Evolutionary conservation across 2,797 vertebrate species (phyloP), one percentile per base, ranked within the genome.

Genomic region (Microchirus variegatus): DNA sequence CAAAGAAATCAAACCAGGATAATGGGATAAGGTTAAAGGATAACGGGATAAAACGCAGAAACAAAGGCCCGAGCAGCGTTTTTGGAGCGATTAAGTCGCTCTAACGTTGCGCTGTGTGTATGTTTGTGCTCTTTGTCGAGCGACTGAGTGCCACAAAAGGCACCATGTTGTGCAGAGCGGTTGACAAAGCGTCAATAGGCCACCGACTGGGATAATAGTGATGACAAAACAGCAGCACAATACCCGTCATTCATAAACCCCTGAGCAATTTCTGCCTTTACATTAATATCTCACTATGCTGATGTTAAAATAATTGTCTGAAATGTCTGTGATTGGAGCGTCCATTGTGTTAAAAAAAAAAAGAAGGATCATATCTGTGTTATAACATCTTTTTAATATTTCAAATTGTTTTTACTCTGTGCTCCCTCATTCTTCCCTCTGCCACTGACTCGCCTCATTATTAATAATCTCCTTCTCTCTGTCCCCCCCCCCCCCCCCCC

Each of bases 201-300:
- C 78, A 70, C 87, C 84, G 69, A 9, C 83, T 68, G 82, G 31
- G 87, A 82, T 84, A 83, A 86, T 80, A 80, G 53, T 31, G 71
- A 80, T 65, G 59, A 65, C 13, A 42, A 67, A 77, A 64, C 75
- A 60, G 42, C 46, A 66, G 46, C 60, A 70, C 53, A 73, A 80
- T 80, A 56, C 42, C 63, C 43, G 60, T 80, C 70, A 67, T 79
- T 71, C 78, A 58, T 48, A 56, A 69, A 68, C 35, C 51, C 43
- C 53, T 35, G 36, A 73, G 74, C 56, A 52, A 51, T 53, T 63
- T 70, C 62, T 78, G 56, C 82, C 78, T 78, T 64, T 81, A 56
- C 49, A 42, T 72, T 59, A 63, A 67, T 76, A 62, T 78, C 78
- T 75, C 52, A 70, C 17, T 54, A 35, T 54, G 59, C 49, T 73